Conservation (phyloP, 2,797 vertebrate genomes). For the Sebastes iracundus region DNA sequence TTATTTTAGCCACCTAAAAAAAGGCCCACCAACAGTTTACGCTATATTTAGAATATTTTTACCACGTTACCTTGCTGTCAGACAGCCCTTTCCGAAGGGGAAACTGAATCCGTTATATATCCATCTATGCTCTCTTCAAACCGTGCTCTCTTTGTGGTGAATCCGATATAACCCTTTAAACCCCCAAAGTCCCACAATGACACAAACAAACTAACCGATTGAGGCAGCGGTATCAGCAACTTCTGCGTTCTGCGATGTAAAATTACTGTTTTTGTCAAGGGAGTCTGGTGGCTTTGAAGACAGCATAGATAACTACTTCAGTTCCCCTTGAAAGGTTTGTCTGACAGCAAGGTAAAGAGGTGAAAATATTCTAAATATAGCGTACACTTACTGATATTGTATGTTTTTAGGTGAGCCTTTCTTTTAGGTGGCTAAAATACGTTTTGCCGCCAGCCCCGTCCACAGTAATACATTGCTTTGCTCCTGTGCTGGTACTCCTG, state of each 20-base stretch:
- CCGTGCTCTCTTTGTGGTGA: too few species aligned
- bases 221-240: background rate
- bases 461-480: too few species aligned
- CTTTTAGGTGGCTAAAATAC: too few species aligned
- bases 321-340: background rate
- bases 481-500: background rate
- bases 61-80: background rate
- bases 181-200: background rate
- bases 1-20: background rate
- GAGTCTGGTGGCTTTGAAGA: too few species aligned
- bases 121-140: background rate
- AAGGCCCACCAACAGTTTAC: background rate
- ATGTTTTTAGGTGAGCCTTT: too few species aligned
- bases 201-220: background rate
- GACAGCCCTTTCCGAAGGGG: background rate
- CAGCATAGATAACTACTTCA: background rate
- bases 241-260: background rate
- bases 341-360: accelerated
- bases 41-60: background rate
- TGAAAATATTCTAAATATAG: background rate
- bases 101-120: background rate
- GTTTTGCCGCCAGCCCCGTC: too few species aligned
- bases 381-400: background rate
- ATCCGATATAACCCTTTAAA: too few species aligned
- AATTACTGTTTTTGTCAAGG: background rate